Evolutionary conservation across 2,113 vertebrate genomes (phyloP), one percentile per base, ranked within the genome.

Genomic region (Hemichromis elongatus): DNA sequence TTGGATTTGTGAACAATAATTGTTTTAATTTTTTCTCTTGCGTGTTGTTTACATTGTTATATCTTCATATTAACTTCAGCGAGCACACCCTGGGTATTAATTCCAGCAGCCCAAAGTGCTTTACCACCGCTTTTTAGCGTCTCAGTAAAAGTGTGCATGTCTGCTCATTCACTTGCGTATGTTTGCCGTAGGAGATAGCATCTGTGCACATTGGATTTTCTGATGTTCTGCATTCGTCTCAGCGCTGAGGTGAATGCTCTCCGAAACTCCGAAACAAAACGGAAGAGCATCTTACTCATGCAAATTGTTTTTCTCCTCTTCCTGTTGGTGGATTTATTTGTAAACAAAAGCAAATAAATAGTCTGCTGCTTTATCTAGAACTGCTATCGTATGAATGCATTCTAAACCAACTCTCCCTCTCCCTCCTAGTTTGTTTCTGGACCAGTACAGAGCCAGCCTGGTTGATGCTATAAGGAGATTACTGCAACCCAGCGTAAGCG

Each of bases 391-490:
- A 91, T 88, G 89, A 95, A 95, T 94, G 89, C 90, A 95, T 96
- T 95, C 94, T 95, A 96, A 95, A 92, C 91, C 81, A 77, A 30
- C 52, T 90, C 89, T 92, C 83, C 37, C 37, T 90, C 89, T 93
- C 28, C 85, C 70, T 30, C 77, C 61, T 93, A 99, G 99, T 96
- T 97, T 99, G 95, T 99, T 99, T 95, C 97, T 99, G 94, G 98
- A 99, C 98, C 98, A 83, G 97, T 99, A 98, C 97, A 97, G 99
- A 98, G 96, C 96, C 96, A 97, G 97, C 96, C 97, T 99, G 95
- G 98, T 98, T 96, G 97, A 98, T 97, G 98, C 98, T 95, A 96
- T 99, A 97, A 98, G 97, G 95, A 98, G 98, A 98, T 98, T 99
- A 97, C 97, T 99, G 92, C 97, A 95, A 85, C 97, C 97, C 94